Base-by-base conservation (phyloP, 2,113 vertebrate genomes). In the pig (Sus scrofa) region DNA sequence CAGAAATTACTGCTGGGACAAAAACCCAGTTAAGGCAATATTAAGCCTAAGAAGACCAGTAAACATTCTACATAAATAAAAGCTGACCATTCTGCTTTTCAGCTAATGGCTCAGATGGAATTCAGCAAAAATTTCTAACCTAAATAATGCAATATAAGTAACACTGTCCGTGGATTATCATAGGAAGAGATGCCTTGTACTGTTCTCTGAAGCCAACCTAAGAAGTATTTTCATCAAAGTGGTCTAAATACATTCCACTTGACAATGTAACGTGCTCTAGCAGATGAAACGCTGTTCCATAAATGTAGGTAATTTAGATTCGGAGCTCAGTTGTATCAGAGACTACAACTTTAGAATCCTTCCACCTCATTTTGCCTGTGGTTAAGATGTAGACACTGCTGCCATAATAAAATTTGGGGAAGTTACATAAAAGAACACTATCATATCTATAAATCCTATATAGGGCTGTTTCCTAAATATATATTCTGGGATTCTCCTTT, bases 21-120 rank as follows among this genome's bases (percentile, higher is more conserved):
- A 96, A 93, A 91, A 83, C 3, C 20, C n/a, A 89, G 86, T 84
- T 93, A 95, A 93, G 30, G 96, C 27, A 62, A 63, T 92, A 97
- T 71, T 92, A 91, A 85, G 34, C 73, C 68, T 73, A 97, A 93
- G 44, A 90, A 79, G 30, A 91, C 26, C 3, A 20, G 37, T 54
- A 84, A 91, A 89, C 56, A 74, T 60, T 94, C 94, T 88, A 93
- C 50, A 54, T 77, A 92, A 95, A 84, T 93, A 95, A 92, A 94
- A 26, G 37, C 56, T n/a, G 24, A 88, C 56, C 60, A 74, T 93
- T 65, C 56, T 91, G 56, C 27, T 94, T 97, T 78, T 58, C 37
- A 97, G 89, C n/a, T 79, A 95, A 95, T 89, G 74, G 73, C 37
- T 95, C 52, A 96, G 44, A 84, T 68, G 19, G 32, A 93, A 78